phyloP scores from a whole-genome alignment of 2,888 invertebrate species.

The Dryocosmus kuriphilus region DNA sequence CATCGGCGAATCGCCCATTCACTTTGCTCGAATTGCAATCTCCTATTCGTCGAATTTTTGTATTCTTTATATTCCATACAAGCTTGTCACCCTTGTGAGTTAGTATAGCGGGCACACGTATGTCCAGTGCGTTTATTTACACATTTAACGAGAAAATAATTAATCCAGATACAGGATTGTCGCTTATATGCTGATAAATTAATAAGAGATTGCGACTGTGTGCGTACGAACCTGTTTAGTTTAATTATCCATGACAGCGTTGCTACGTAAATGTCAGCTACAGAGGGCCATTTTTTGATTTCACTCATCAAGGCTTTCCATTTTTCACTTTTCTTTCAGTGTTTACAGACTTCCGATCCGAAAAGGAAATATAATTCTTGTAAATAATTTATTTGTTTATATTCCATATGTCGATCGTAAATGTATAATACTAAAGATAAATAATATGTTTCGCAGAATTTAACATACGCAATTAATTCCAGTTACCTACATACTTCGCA shows the following conservation, averaged over 20 bases:
- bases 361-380: too few relatives aligned
- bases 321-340: not conserved
- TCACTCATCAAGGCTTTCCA: not conserved
- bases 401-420: too few relatives aligned
- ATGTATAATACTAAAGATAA: too few relatives aligned
- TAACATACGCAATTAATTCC: constrained; percentile 7
- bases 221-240: constrained; percentile 26
- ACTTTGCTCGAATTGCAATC: constrained; percentile 31
- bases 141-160: constrained; percentile 4
- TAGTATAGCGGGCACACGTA: constrained; percentile 11
- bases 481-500: constrained; percentile 23
- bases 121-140: constrained; percentile 3
- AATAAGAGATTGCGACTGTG: constrained; percentile 24
- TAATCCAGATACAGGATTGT: constrained; percentile 25
- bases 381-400: too few relatives aligned
- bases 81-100: not conserved
- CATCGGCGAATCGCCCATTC: constrained; percentile 35
- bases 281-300: constrained; percentile 3
- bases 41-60: constrained; percentile 24
- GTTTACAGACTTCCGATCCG: not conserved
- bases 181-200: constrained; percentile 5
- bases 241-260: constrained; percentile 19
- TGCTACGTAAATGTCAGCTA: constrained; percentile 18
- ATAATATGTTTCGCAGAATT: too few relatives aligned
- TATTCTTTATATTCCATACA: constrained; percentile 4